A percentile compares a stretch with the other conserved stretches of the same genome.
Conservation (phyloP, 2,888 invertebrate species). For the Marasmarcha lunaedactyla region DNA sequence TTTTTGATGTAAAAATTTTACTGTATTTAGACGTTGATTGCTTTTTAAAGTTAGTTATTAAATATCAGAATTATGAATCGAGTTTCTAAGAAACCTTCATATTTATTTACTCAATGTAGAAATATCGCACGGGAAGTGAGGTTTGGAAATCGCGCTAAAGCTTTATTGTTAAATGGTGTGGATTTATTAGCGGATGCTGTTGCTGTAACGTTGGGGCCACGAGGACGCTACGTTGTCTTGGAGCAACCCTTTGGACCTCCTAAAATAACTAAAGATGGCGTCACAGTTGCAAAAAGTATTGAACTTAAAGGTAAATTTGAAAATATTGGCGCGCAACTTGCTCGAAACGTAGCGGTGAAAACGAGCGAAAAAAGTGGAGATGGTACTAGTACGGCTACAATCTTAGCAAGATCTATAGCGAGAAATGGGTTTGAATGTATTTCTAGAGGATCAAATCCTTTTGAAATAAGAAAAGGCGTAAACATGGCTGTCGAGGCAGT, state of each 20-base stretch:
- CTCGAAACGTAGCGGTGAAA: slow-evolving; percentile 99
- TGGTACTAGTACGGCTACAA: slow-evolving; percentile 98
- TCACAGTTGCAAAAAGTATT: slow-evolving; percentile 97
- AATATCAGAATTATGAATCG: no score
- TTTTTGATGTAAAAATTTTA: no score
- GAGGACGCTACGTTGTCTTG: slow-evolving; percentile 97
- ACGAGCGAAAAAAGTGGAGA: slow-evolving; percentile 99
- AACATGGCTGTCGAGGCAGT: slow-evolving; percentile 96
- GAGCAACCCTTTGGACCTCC: slow-evolving; percentile 99
- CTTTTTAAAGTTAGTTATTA: no score
- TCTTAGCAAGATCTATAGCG: slow-evolving; percentile 96
- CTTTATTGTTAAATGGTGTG: slow-evolving; percentile 96
- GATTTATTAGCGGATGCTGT: slow-evolving; percentile 98
- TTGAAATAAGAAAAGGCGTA: slow-evolving; percentile 91
- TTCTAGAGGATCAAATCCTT: slow-evolving; percentile 95
- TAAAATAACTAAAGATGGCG: slow-evolving; percentile 99
- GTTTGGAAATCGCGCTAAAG: slow-evolving; percentile 95
- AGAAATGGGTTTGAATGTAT: slow-evolving; percentile 98
- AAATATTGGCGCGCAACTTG: slow-evolving; percentile 96
- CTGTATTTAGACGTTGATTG: no score
- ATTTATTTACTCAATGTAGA: no score
- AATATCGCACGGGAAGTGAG: slow-evolving; percentile 89
- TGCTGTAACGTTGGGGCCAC: slow-evolving; percentile 99
- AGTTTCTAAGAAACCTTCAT: no score
- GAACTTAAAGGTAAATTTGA: slow-evolving; percentile 98